Evolutionary conservation across 2,888 invertebrate species (phyloP).

Genomic region (Drosophila testacea): DNA sequence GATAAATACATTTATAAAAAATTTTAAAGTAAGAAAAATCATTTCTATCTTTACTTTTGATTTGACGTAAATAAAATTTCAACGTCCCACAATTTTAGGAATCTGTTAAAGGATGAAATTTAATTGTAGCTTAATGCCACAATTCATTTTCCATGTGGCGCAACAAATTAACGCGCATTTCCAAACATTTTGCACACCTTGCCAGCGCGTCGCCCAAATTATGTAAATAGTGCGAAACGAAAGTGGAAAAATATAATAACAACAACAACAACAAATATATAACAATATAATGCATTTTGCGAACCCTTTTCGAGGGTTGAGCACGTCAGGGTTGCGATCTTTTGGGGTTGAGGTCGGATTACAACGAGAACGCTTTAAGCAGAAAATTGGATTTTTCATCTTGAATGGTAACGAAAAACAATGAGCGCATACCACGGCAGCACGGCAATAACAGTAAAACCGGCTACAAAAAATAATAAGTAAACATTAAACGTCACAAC

Average conservation of each 20-base stretch:
- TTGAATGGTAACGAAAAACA: conserved; percentile 68
- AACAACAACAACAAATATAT: conserved; percentile 19
- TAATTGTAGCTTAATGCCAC: conserved; percentile 28
- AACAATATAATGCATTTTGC: conserved; percentile 52
- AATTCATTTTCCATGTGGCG: conserved; percentile 59
- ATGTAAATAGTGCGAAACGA: conserved; percentile 54
- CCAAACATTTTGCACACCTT: conserved; percentile 55
- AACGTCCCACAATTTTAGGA: too few relatives aligned
- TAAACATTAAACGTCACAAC: conserved; percentile 68
- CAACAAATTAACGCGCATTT: conserved; percentile 57
- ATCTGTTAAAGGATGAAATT: neutral
- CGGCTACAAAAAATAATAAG: conserved; percentile 76
- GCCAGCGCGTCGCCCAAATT: conserved; percentile 39
- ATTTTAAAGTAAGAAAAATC: too few relatives aligned
- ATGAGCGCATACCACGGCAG: conserved; percentile 61
- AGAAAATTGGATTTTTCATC: conserved; percentile 79
- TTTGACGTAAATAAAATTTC: too few relatives aligned
- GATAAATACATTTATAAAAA: too few relatives aligned
- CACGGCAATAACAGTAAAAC: conserved; percentile 70
- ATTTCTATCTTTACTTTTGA: neutral
- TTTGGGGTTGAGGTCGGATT: conserved; percentile 53
- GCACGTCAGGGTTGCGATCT: conserved; percentile 16
- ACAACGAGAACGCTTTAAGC: conserved; percentile 69
- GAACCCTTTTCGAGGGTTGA: conserved; percentile 55
- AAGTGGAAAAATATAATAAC: conserved; percentile 44